Base-by-base conservation (phyloP, 2,797 vertebrate species). In the Epinephelus awoara region DNA sequence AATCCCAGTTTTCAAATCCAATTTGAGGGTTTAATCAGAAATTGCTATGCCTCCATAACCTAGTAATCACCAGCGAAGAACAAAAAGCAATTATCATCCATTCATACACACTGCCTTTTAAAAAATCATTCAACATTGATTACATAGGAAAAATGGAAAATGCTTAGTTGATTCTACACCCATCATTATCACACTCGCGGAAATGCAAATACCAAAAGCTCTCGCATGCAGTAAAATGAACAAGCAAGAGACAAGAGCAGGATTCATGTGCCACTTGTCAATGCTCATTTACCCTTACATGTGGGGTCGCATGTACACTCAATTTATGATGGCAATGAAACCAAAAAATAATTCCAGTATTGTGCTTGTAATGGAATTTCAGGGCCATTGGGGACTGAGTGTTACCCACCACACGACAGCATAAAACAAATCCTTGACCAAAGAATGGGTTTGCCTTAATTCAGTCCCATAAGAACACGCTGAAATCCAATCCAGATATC, bases 21-120 rank as follows among this genome's bases (percentile, higher is more conserved):
- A 93, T 94, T 92, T 92, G 85, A 82, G 82, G 34, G 85, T 90
- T 93, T 87, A 91, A 92, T 95, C 89, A 72, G 18, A 56, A 95
- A 93, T 85, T 72, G 72, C 80, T 88, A 94, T 91, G 94, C 93
- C 91, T 80, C 78, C 49, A 85, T 93, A 94, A 92, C 75, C 88
- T 82, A 66, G 75, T 88, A 93, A 83, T 93, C 84, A 95, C 90
- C 89, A 86, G 68, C 83, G 59, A 77, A 91, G 90, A 95, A 92
- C 56, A 93, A 91, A 94, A 86, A 89, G 87, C 75, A 94, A 93
- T 96, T 95, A 95, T 92, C 86, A 90, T 66, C 57, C 75, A 49
- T 89, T 95, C 92, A 91, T 88, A 88, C 80, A 84, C 12, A 58
- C 66, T 70, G 79, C 67, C 40, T 88, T 79, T 79, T 42, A 81